Percentiles rank a stretch among this genome's conserved stretches.
Conservation (phyloP, 2,888 invertebrate species). For the Rugalucina vietnamica region DNA sequence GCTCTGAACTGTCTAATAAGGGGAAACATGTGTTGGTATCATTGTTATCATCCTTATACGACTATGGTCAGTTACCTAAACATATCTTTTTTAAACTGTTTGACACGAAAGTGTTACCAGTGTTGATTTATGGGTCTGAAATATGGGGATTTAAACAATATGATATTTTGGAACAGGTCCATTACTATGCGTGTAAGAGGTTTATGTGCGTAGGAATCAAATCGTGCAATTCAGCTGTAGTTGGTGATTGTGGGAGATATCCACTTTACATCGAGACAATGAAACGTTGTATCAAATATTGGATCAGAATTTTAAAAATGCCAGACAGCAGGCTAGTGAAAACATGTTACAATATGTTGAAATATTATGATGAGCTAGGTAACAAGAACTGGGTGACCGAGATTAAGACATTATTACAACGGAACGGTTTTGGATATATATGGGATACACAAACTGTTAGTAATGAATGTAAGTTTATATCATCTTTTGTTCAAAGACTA, state of each 20-base stretch:
- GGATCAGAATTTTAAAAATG: conserved; percentile 25
- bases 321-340: not conserved
- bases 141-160: conserved; percentile 34
- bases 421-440: conserved; percentile 33
- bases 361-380: conserved; percentile 2
- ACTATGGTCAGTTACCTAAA: conserved; percentile 3
- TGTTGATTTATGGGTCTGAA: conserved; percentile 38
- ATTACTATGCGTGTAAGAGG: conserved; percentile 32
- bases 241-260: conserved; percentile 33
- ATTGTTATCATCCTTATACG: not conserved
- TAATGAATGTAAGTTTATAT: conserved; percentile 6
- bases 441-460: not conserved
- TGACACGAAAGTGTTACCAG: conserved; percentile 36
- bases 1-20: not conserved
- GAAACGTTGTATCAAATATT: conserved; percentile 38
- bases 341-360: conserved; percentile 14
- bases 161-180: conserved; percentile 29
- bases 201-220: conserved; percentile 12
- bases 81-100: conserved; percentile 37
- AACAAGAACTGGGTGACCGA: conserved; percentile 18
- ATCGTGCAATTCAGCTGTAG: not conserved
- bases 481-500: not conserved
- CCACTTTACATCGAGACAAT: conserved; percentile 23
- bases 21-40: not conserved
- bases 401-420: not conserved